Percentiles rank a stretch among this genome's conserved stretches.
phyloP scores from a whole-genome alignment of 2,113 vertebrate genomes.

The Pelodiscus sinensis region DNA sequence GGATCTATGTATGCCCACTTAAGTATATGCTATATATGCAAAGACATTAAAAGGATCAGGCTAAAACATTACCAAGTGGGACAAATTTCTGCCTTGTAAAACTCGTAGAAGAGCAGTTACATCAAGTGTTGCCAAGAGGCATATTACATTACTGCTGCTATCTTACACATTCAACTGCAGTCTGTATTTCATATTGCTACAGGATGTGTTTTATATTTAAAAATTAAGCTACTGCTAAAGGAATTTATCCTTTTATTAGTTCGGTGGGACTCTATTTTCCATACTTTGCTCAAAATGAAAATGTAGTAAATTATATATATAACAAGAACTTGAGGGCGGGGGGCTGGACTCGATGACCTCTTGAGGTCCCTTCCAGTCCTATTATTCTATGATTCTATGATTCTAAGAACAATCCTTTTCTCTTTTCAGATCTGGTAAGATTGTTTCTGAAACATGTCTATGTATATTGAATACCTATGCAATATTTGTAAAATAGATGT shows the following conservation, averaged over 20 bases:
- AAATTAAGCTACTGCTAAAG: background rate
- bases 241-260: background rate
- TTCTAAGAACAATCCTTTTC: background rate
- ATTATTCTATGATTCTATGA: no score
- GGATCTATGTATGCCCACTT: background rate
- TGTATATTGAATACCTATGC: background rate
- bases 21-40: background rate
- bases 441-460: background rate
- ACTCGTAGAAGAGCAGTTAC: background rate
- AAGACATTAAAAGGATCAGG: background rate
- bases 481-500: background rate
- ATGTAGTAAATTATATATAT: background rate
- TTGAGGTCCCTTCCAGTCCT: no score
- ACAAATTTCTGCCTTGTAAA: background rate
- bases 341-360: no score
- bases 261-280: background rate
- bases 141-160: fast-evolving
- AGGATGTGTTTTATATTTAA: background rate
- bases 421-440: background rate
- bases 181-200: background rate
- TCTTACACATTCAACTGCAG: background rate
- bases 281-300: background rate
- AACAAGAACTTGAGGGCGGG: no score
- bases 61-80: fast-evolving
- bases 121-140: background rate